Percentiles rank a stretch among this genome's conserved stretches.
Conservation (phyloP, 92 coral and sea anemone species). For the Diadumene lineata region DNA sequence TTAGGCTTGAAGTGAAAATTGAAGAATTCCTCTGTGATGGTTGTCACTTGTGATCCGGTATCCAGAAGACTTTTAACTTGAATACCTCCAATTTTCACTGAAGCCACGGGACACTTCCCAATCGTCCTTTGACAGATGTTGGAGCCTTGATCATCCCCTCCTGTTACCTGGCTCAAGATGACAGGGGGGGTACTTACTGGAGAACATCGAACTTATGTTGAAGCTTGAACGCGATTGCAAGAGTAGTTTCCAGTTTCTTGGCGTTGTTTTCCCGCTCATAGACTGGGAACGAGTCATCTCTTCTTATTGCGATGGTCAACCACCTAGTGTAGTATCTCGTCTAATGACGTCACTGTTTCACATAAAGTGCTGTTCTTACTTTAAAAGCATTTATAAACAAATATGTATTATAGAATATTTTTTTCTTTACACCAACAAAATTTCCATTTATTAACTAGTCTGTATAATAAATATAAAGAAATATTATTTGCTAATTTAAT, state of each 20-base stretch:
- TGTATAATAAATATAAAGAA: no score
- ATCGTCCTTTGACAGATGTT: slow-evolving; percentile 44
- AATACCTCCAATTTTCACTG: slow-evolving; percentile 56
- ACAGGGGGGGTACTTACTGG: slow-evolving; percentile 32
- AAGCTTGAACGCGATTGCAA: slow-evolving; percentile 65
- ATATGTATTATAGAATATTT: no score
- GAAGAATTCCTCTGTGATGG: slow-evolving; percentile 52
- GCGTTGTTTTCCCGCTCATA: slow-evolving; percentile 78
- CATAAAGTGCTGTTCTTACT: no score
- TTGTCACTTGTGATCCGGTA: slow-evolving; percentile 59
- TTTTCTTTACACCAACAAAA: no score
- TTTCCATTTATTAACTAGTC: no score
- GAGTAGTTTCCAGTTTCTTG: slow-evolving; percentile 79
- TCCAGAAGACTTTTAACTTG: slow-evolving; percentile 47
- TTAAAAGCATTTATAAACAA: no score
- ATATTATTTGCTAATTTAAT: no score
- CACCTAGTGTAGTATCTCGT: slow-evolving; percentile 56
- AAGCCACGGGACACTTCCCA: slow-evolving; percentile 62
- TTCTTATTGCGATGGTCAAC: slow-evolving; percentile 61
- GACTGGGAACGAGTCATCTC: slow-evolving; percentile 76
- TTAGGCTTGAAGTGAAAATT: slow-evolving; percentile 39
- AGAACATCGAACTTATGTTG: no score
- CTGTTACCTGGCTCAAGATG: no score
- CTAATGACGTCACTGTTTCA: slow-evolving; percentile 69
- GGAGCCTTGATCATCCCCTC: slow-evolving; percentile 33